Percentiles rank a stretch among this genome's conserved stretches.
phyloP scores from a whole-genome alignment of 1,140 invertebrate species.

The Dysdera silvatica region DNA sequence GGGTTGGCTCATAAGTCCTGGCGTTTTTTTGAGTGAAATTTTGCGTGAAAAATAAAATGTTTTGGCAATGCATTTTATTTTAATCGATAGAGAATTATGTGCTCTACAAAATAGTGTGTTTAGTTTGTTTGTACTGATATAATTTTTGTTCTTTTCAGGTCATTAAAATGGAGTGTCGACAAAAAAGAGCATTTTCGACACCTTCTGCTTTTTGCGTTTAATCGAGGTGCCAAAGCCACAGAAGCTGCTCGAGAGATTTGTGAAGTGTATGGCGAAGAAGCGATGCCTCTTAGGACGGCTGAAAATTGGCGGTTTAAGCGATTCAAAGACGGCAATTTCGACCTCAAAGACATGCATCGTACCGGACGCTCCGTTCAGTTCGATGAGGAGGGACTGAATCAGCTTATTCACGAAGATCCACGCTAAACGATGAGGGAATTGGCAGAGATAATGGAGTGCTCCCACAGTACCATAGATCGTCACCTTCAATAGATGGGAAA shows the following conservation, averaged over 20 bases:
- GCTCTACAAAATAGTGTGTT: not conserved
- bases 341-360: conserved; percentile 5
- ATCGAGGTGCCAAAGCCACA: not conserved
- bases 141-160: not conserved
- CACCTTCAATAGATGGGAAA: conserved; percentile 5
- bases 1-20: too few relatives aligned
- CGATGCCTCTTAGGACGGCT: not conserved
- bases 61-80: too few relatives aligned
- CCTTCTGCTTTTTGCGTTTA: not conserved
- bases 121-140: not conserved
- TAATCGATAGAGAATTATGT: too few relatives aligned
- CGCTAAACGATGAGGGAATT: conserved; percentile 1
- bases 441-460: not conserved
- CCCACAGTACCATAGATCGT: not conserved
- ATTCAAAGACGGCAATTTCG: conserved; percentile 7
- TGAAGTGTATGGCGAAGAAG: not conserved
- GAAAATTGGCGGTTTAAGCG: not conserved
- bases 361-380: not conserved
- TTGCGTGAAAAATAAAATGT: too few relatives aligned
- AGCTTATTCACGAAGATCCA: conserved; percentile 1
- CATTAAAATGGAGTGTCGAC: not conserved
- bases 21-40: too few relatives aligned
- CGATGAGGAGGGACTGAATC: conserved; percentile 6
- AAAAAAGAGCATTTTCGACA: not conserved
- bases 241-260: not conserved